phyloP scores from a whole-genome alignment of 2,888 invertebrate species.

The Lithophane socia region DNA sequence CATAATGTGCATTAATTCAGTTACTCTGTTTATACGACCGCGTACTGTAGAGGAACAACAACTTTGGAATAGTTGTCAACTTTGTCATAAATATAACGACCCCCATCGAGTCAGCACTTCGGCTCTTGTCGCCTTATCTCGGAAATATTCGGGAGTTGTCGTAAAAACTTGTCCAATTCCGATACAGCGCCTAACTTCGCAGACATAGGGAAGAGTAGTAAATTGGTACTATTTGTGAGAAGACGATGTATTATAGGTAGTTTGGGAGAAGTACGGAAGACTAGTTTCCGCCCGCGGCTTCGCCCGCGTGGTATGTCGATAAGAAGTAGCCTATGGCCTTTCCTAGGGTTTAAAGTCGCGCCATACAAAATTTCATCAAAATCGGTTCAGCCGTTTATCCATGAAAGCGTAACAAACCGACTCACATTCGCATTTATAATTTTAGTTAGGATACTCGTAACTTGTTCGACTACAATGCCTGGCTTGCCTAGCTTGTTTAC shows the following conservation, averaged over 20 bases:
- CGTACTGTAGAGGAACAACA: background rate
- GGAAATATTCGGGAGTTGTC: background rate
- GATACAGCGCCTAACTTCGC: slow-evolving; percentile 33
- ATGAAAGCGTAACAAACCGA: no score
- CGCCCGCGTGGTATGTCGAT: no score
- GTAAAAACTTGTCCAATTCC: slow-evolving; percentile 10
- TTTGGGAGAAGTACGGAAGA: background rate
- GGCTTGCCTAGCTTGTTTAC: no score
- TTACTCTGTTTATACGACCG: background rate
- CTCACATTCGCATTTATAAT: no score
- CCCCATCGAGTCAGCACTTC: background rate
- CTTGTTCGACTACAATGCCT: no score
- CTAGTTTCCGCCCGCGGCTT: no score
- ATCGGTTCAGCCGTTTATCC: no score
- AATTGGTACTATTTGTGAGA: slow-evolving; percentile 32
- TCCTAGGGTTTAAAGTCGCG: no score
- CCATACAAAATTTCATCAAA: no score
- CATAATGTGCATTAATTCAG: no score
- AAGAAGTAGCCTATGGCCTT: no score
- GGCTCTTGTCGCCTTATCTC: background rate
- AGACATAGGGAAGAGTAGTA: slow-evolving; percentile 31
- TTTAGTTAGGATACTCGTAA: no score
- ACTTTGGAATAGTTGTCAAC: background rate
- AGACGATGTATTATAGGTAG: background rate
- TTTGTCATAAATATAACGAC: slow-evolving; percentile 9